A percentile compares a stretch with the other conserved stretches of the same genome.
These are phyloP conservation scores for Acanthis flammea DNA, from an alignment of 2,797 vertebrate species.

Conservation along the genomic window DNA sequence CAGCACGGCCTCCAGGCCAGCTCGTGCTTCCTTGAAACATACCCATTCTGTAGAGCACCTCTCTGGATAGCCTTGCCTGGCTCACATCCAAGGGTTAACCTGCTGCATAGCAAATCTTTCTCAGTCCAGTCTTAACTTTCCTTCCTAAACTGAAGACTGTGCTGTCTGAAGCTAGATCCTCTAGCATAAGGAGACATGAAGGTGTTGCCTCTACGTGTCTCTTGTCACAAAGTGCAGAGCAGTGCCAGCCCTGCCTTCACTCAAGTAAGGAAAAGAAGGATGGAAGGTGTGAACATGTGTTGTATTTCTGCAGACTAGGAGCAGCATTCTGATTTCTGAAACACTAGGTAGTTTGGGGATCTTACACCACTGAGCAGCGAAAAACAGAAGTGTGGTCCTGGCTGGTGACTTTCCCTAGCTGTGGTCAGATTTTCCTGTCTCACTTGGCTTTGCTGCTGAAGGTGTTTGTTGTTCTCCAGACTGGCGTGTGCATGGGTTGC, in stretches of 20 bases:
- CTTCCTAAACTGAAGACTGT: neutral
- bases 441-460: neutral
- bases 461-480: neutral
- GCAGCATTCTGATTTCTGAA: neutral
- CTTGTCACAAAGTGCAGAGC: neutral
- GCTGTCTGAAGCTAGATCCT: neutral
- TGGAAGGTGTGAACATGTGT: rapidly evolving
- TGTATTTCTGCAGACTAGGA: neutral
- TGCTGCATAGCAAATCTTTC: neutral
- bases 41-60: neutral
- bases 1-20: neutral
- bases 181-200: neutral
- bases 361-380: neutral
- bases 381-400: neutral
- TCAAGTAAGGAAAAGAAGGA: neutral
- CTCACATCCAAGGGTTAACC: neutral
- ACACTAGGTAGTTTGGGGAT: rapidly evolving
- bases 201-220: neutral
- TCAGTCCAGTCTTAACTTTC: neutral
- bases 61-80: neutral
- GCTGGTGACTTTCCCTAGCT: neutral
- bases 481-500: rapidly evolving
- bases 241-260: neutral
- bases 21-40: rapidly evolving
- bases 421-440: neutral